Percentiles rank a stretch among this genome's conserved stretches.
phyloP scores from a whole-genome alignment of 2,888 invertebrate genomes.

The Sarcophaga subvicina region DNA sequence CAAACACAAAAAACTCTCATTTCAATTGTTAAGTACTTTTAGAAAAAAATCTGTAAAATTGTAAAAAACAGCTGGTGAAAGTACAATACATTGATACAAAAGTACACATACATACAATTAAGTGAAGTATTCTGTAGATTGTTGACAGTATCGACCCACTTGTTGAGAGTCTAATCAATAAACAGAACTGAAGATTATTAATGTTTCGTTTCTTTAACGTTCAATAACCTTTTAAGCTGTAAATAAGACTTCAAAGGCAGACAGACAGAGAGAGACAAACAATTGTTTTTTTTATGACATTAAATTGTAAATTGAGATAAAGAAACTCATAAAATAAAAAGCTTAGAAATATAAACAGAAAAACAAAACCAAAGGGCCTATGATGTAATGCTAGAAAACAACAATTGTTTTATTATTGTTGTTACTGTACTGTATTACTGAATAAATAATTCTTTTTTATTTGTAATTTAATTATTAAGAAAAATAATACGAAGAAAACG shows the following conservation, averaged over 20 bases:
- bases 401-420: no score
- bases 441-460: not conserved
- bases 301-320: not conserved
- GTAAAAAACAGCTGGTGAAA: not conserved
- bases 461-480: not conserved
- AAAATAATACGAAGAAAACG: not conserved
- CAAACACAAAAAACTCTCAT: not conserved
- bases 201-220: not conserved
- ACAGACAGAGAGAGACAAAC: not conserved
- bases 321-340: not conserved
- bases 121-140: not conserved
- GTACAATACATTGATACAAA: not conserved
- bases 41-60: no score
- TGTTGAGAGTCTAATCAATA: conserved; percentile 1
- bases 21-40: not conserved
- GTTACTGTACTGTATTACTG: no score
- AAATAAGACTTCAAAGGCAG: not conserved
- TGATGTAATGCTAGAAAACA: no score
- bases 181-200: not conserved
- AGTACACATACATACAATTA: not conserved
- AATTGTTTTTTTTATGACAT: not conserved
- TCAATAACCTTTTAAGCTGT: not conserved
- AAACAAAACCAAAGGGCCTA: no score
- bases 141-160: not conserved
- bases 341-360: not conserved